Conservation (phyloP, 2,888 invertebrate genomes). For the Pinctada fucata region DNA sequence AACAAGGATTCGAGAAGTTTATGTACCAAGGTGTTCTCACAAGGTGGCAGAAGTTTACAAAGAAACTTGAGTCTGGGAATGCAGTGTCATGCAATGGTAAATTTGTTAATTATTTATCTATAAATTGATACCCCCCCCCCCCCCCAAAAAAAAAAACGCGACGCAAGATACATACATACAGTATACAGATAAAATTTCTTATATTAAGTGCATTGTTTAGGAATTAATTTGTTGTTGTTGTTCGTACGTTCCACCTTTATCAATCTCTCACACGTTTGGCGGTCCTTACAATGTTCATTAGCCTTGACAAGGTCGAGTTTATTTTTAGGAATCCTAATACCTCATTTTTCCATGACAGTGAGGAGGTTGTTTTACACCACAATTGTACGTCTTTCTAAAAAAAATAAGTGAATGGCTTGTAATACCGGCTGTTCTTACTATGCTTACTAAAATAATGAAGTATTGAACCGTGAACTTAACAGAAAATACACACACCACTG, state of each 20-base stretch:
- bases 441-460: too few relatives aligned
- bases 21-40: conserved; percentile 13
- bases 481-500: too few relatives aligned
- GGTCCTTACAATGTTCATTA: conserved; percentile 9
- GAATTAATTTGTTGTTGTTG: conserved; percentile 9
- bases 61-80: conserved; percentile 15
- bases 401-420: too few relatives aligned
- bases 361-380: too few relatives aligned
- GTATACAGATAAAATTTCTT: conserved; percentile 14
- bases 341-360: conserved; percentile 5
- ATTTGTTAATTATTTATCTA: conserved; percentile 16
- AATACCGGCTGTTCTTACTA: too few relatives aligned
- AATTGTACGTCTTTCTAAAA: too few relatives aligned
- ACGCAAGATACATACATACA: conserved; percentile 15
- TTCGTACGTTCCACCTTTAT: neutral
- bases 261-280: conserved; percentile 8
- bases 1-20: conserved; percentile 10
- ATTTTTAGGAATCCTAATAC: conserved; percentile 12
- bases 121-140: conserved; percentile 13
- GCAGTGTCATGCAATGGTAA: conserved; percentile 13
- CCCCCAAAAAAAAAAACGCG: too few relatives aligned
- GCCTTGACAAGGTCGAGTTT: conserved; percentile 14
- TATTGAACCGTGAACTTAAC: too few relatives aligned
- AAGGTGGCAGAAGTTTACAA: conserved; percentile 16
- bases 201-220: conserved; percentile 12